These are phyloP conservation scores for Tetropium fuscum DNA, from an alignment of 2,888 invertebrate species.

Conservation along the genomic window DNA sequence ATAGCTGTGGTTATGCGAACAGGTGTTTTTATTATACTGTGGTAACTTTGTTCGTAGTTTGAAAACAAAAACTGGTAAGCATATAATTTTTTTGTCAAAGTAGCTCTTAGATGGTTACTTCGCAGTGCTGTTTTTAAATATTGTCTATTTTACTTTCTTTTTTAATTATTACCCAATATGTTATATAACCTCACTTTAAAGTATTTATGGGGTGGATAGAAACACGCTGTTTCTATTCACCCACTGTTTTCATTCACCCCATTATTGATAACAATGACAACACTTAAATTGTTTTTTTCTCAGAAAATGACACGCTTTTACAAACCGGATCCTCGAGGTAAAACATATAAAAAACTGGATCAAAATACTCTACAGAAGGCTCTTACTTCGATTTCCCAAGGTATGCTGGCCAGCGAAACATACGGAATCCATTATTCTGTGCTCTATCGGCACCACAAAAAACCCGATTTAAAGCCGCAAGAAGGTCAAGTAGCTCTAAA, in stretches of 20 bases:
- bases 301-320: not conserved
- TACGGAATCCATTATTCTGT: not conserved
- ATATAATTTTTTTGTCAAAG: not conserved
- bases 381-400: not conserved
- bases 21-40: not conserved
- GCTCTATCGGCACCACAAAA: slow-evolving; percentile 8
- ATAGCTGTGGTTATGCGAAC: not conserved
- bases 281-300: not conserved
- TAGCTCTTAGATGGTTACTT: not conserved
- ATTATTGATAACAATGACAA: not conserved
- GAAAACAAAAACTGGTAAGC: not conserved
- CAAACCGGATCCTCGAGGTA: not conserved
- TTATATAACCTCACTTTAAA: not conserved
- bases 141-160: not conserved
- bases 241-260: slow-evolving; percentile 1
- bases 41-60: not conserved
- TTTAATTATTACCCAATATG: not conserved
- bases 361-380: not conserved
- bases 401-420: not conserved
- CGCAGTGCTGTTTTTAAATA: not conserved
- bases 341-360: not conserved
- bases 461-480: slow-evolving; percentile 20
- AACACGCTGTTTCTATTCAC: no score
- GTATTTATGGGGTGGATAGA: no score
- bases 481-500: slow-evolving; percentile 18